Evolutionary conservation across 2,888 invertebrate species (phyloP), one percentile per base, ranked within the genome.

Genomic region (Caenorhabditis zanzibari): DNA sequence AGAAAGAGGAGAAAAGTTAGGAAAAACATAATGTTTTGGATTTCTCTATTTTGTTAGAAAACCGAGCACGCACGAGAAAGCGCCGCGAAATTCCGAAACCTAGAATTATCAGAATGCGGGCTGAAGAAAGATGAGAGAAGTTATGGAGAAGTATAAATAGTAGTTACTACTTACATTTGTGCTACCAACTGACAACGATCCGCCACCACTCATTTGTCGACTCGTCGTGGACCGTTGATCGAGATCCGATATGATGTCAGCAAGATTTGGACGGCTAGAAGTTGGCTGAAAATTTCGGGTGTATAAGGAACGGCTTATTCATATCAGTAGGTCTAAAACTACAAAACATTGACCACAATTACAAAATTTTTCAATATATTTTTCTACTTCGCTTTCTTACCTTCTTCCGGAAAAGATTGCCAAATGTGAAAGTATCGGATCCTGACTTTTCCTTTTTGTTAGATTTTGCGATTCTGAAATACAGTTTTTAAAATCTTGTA

Each of bases 341-440:
- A 32, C 32, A 52, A 58, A 66, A 32, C 24, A 24, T 28, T 22
- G 9, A 22, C 12, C 38, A 12, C 6, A 12, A 38, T 12, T 12
- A 38, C 38, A 38, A 38, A 38, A 38, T 38, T 38, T n/a, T n/a
- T n/a, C n/a, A n/a, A n/a, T n/a, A n/a, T n/a, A n/a, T n/a, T n/a
- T n/a, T n/a, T n/a, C n/a, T n/a, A n/a, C n/a, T n/a, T n/a, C n/a
- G n/a, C n/a, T 7, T 1, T 2, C 35, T 56, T 28, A 76, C 84
- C 80, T 81, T 84, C 41, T 68, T 84, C n/a, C 68, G 35, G 58
- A 86, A 86, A 4, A 86, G 35, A 22, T 80, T 80, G 14, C 84
- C 74, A 35, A 86, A 86, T 22, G 86, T 84, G 66, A 86, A 84
- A 1, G 86, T 86, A 28, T 86, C 86, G 2, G 86, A 84, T 19